Evolutionary conservation across 2,797 vertebrate genomes (phyloP).

Genomic region (Valencia hispanica): DNA sequence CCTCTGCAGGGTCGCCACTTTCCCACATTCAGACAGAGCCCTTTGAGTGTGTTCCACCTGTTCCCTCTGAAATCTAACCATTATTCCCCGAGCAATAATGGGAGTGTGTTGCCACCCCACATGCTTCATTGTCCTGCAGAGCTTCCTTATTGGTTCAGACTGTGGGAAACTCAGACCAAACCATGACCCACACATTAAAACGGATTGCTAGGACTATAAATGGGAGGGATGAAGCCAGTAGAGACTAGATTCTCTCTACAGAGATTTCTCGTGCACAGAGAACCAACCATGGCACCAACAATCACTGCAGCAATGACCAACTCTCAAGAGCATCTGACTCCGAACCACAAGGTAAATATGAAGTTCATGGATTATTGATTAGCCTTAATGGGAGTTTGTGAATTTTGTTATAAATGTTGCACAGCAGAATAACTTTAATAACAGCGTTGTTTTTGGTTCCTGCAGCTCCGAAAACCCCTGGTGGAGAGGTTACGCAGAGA

Average conservation of each 20-base stretch:
- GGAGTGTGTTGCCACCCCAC: conserved; percentile 35
- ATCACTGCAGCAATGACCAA: conserved; percentile 54
- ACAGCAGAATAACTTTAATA: conserved; percentile 23
- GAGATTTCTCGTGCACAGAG: conserved; percentile 45
- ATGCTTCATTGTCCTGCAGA: conserved; percentile 1
- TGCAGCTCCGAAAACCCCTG: conserved; percentile 81
- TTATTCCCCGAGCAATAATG: conserved; percentile 43
- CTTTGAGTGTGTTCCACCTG: conserved; percentile 52
- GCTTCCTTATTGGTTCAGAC: conserved; percentile 14
- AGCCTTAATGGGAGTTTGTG: neutral
- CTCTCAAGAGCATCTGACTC: conserved; percentile 58
- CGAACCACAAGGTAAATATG: conserved; percentile 43
- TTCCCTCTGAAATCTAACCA: conserved; percentile 53
- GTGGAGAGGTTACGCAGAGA: conserved; percentile 84
- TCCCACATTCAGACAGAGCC: conserved; percentile 63
- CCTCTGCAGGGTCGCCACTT: conserved; percentile 64
- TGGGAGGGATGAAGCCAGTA: neutral
- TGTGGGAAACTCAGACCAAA: conserved; percentile 15
- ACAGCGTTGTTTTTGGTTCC: conserved; percentile 36
- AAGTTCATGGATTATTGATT: neutral
- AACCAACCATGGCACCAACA: conserved; percentile 74
- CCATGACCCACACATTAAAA: conserved; percentile 16
- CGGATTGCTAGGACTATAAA: conserved; percentile 9
- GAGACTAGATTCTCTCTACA: conserved; percentile 9
- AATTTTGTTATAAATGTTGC: neutral